These are phyloP conservation scores for Phylloscopus trochiloides DNA, from an alignment of 2,113 vertebrate genomes.

Conservation along the genomic window DNA sequence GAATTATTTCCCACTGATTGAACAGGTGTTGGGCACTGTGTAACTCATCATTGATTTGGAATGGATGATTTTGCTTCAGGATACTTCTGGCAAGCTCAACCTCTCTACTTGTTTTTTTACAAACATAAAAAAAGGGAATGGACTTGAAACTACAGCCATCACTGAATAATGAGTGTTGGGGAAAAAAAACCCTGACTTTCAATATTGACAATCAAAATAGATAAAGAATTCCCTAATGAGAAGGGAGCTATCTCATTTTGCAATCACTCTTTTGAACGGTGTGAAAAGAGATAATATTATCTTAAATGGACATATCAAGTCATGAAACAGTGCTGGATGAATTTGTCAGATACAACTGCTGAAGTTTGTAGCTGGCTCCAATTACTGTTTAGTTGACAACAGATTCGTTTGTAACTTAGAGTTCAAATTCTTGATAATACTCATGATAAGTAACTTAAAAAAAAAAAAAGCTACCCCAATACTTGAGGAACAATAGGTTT, in stretches of 20 bases:
- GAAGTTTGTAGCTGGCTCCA: neutral
- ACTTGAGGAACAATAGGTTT: neutral
- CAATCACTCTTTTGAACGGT: neutral
- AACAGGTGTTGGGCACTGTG: neutral
- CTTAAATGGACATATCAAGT: rapidly evolving
- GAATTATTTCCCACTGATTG: neutral
- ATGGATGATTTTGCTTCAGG: constrained; percentile 1
- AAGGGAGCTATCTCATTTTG: neutral
- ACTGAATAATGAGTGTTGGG: neutral
- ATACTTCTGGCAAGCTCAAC: neutral
- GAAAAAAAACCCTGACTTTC: neutral
- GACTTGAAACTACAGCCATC: neutral
- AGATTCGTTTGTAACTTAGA: neutral
- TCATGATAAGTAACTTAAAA: neutral
- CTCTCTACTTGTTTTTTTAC: neutral
- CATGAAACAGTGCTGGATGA: neutral
- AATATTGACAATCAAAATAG: neutral
- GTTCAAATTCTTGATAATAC: neutral
- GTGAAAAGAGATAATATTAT: neutral
- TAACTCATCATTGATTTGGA: neutral
- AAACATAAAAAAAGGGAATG: neutral
- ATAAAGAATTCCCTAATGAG: neutral
- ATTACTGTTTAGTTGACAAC: neutral
- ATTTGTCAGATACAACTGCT: neutral
- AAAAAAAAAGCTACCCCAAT: neutral